Conservation (phyloP, 2,888 invertebrate genomes). For the Coenonympha glycerion region DNA sequence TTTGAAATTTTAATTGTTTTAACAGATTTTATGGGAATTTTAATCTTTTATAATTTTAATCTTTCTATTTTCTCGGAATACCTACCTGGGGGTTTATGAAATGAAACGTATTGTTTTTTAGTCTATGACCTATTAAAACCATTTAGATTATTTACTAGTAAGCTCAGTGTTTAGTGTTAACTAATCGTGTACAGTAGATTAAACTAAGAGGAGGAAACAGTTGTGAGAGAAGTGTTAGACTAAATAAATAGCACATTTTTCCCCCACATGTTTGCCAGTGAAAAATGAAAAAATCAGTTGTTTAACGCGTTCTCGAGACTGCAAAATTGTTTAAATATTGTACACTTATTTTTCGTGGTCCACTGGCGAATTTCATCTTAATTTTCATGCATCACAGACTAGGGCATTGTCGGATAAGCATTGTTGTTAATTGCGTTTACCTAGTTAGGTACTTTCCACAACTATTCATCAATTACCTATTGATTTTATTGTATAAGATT, state of each 20-base stretch:
- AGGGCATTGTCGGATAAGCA: too few relatives aligned
- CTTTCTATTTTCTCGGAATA: too few relatives aligned
- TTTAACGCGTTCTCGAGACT: slow-evolving; percentile 54
- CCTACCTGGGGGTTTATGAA: too few relatives aligned
- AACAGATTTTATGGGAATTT: neutral
- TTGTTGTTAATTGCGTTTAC: too few relatives aligned
- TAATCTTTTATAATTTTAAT: too few relatives aligned
- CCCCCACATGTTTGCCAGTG: slow-evolving; percentile 27
- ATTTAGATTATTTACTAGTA: too few relatives aligned
- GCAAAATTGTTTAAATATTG: slow-evolving; percentile 58
- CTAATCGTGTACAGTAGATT: neutral
- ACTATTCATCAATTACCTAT: too few relatives aligned
- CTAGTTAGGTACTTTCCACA: too few relatives aligned
- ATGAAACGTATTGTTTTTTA: too few relatives aligned
- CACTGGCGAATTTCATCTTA: neutral
- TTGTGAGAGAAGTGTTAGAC: neutral
- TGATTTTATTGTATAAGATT: too few relatives aligned
- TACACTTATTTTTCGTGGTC: slow-evolving; percentile 39
- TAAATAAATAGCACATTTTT: neutral
- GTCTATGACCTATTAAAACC: too few relatives aligned
- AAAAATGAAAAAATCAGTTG: slow-evolving; percentile 59
- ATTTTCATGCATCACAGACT: neutral
- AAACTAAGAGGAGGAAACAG: neutral
- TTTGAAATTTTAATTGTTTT: neutral
- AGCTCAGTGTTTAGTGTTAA: neutral